phyloP scores from a whole-genome alignment of 2,113 vertebrate genomes.

The Arizona elegans region DNA sequence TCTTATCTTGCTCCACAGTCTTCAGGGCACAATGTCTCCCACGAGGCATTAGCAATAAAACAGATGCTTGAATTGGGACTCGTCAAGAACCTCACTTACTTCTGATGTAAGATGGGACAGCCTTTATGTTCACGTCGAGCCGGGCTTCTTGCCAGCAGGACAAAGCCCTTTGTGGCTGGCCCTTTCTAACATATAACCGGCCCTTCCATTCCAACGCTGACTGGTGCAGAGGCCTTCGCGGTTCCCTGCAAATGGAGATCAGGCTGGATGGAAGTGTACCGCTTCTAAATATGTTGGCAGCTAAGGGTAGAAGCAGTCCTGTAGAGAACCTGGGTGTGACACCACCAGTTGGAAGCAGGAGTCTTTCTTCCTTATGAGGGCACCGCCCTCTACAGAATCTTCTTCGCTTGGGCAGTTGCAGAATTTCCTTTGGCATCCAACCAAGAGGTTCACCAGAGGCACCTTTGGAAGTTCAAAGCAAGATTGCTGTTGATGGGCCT shows the following conservation, averaged over 20 bases:
- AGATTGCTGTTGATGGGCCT: not conserved
- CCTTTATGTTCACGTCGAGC: not conserved
- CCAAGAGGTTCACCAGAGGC: not conserved
- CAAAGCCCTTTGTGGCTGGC: not conserved
- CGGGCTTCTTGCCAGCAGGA: not conserved
- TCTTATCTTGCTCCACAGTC: slow-evolving; percentile 45
- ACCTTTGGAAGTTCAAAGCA: not conserved
- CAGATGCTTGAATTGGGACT: slow-evolving; percentile 73
- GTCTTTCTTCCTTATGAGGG: too few relatives aligned
- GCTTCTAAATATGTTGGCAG: not conserved
- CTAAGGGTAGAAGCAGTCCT: not conserved
- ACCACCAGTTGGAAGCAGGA: too few relatives aligned
- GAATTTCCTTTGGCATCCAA: not conserved
- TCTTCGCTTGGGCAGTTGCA: fast-evolving
- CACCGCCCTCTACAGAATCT: fast-evolving
- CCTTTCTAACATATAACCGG: not conserved
- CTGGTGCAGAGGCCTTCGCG: not conserved
- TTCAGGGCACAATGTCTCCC: slow-evolving; percentile 72
- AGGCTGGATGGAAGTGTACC: not conserved
- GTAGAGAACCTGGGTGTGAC: not conserved
- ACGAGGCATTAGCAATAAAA: slow-evolving; percentile 74
- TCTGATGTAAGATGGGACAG: slow-evolving; percentile 52
- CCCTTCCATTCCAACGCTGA: not conserved
- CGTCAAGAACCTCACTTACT: slow-evolving; percentile 74
- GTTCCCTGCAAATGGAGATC: not conserved